These are phyloP conservation scores for Hermaeophaga mercurialis DNA, from an alignment of 2,888 invertebrate genomes.

Conservation along the genomic window DNA sequence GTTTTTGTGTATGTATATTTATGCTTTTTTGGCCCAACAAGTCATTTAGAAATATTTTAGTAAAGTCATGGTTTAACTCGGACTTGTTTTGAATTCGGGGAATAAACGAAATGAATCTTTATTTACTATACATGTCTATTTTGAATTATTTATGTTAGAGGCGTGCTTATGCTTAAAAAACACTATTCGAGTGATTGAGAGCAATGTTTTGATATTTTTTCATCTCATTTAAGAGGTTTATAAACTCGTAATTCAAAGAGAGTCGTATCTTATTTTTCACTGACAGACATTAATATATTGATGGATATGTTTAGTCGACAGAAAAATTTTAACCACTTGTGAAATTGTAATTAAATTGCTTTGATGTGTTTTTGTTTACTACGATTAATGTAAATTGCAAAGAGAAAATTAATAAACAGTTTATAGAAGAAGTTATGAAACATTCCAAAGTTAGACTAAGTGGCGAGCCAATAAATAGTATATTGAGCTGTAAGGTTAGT, in stretches of 20 bases:
- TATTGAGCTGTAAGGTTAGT: no score
- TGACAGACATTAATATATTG: slow-evolving; percentile 5
- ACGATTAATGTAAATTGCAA: not conserved
- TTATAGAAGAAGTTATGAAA: no score
- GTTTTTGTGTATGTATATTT: no score
- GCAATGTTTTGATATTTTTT: slow-evolving; percentile 21
- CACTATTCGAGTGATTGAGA: slow-evolving; percentile 15
- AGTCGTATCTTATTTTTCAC: not conserved
- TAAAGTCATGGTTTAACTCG: no score
- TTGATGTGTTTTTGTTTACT: not conserved
- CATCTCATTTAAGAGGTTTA: slow-evolving; percentile 19
- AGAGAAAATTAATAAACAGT: not conserved
- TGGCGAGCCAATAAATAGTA: no score
- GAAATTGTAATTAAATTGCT: not conserved
- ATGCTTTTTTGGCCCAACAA: no score
- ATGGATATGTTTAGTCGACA: not conserved
- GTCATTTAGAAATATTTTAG: no score
- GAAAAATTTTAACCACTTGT: not conserved
- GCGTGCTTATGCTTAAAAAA: not conserved
- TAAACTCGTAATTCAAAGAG: slow-evolving; percentile 13
- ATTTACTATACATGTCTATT: slow-evolving; percentile 5
- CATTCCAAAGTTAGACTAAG: no score
- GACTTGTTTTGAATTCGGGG: slow-evolving; percentile 1
- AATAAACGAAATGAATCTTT: no score
- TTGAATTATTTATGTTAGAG: slow-evolving; percentile 5